These are phyloP conservation scores for Arion vulgaris DNA, from an alignment of 1,140 invertebrate species.

Conservation along the genomic window DNA sequence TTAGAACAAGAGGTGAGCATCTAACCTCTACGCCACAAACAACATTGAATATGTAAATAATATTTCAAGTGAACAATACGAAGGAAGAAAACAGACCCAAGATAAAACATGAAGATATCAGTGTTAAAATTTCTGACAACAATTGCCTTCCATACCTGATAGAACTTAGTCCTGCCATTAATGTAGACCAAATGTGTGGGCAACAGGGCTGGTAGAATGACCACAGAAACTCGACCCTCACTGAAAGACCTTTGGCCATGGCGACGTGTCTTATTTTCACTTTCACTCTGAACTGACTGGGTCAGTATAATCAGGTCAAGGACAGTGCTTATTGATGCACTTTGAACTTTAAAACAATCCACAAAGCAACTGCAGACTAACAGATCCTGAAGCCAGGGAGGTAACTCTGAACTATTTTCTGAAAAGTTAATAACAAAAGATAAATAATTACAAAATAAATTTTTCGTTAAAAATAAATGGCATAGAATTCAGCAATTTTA, in stretches of 20 bases:
- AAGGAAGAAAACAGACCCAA: no score
- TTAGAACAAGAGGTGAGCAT: no score
- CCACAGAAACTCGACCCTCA: conserved; percentile 78
- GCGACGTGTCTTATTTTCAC: conserved; percentile 44
- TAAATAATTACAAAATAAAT: background rate
- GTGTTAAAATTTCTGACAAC: no score
- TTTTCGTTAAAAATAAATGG: no score
- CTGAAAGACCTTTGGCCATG: conserved; percentile 41
- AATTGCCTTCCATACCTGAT: no score
- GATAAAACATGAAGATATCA: no score
- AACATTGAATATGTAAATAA: no score
- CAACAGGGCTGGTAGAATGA: conserved; percentile 80
- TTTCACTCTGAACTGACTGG: conserved; percentile 66
- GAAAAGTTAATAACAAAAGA: background rate
- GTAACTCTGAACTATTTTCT: conserved; percentile 72
- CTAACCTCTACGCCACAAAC: no score
- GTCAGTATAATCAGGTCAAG: conserved; percentile 81
- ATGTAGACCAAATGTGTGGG: conserved; percentile 79
- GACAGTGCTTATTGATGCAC: conserved; percentile 82
- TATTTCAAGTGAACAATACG: no score
- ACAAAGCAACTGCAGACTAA: conserved; percentile 81
- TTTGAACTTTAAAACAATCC: conserved; percentile 77
- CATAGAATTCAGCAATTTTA: background rate
- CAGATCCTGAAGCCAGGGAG: conserved; percentile 83
- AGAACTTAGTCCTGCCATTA: conserved; percentile 79